Evolutionary conservation across 2,113 vertebrate genomes (phyloP).

Genomic region (Clarias macrocephalus): DNA sequence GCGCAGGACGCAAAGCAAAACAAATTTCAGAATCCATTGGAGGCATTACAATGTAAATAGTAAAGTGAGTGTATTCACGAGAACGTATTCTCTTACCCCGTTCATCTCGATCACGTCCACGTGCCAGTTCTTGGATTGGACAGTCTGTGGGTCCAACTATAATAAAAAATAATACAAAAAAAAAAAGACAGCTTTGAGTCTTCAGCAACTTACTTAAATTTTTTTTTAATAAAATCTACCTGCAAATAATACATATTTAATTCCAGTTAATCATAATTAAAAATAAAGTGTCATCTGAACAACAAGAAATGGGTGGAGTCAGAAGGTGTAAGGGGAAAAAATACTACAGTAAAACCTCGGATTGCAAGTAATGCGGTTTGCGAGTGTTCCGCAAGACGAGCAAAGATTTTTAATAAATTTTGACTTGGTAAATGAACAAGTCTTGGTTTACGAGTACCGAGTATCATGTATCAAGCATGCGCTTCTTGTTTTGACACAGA

Average conservation of each 20-base stretch:
- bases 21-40: background rate
- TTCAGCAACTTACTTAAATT: too few relatives aligned
- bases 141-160: constrained; percentile 92
- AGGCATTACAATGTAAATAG: background rate
- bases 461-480: too few relatives aligned
- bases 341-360: too few relatives aligned
- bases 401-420: too few relatives aligned
- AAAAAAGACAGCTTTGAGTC: background rate
- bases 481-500: too few relatives aligned
- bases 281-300: too few relatives aligned
- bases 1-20: constrained; percentile 11
- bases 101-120: constrained; percentile 99
- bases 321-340: too few relatives aligned
- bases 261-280: background rate
- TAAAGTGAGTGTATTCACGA: background rate
- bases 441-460: too few relatives aligned
- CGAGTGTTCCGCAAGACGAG: too few relatives aligned
- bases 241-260: background rate
- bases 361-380: too few relatives aligned
- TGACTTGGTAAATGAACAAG: too few relatives aligned
- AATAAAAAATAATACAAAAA: constrained; percentile 57
- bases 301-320: too few relatives aligned
- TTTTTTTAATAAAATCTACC: background rate
- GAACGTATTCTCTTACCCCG: constrained; percentile 76
- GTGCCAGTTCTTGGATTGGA: constrained; percentile 98